Conservation (phyloP, 2,888 invertebrate species). For the Zhengitettix transpicula region DNA sequence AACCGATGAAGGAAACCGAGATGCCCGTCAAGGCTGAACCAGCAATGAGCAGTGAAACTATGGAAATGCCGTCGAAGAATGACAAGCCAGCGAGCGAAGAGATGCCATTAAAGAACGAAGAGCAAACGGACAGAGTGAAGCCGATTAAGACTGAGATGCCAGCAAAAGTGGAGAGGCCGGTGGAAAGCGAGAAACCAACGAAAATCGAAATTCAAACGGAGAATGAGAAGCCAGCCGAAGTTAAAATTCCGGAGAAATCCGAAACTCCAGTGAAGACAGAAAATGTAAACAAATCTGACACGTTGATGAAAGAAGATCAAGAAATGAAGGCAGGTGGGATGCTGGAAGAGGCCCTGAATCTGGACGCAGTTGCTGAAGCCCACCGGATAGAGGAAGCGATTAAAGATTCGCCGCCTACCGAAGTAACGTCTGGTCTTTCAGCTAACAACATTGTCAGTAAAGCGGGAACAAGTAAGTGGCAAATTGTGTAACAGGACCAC, state of each 20-base stretch:
- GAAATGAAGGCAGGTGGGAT: neutral
- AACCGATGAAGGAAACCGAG: conserved; percentile 9
- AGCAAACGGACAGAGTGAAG: neutral
- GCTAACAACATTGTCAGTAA: conserved; percentile 42
- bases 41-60: conserved; percentile 16
- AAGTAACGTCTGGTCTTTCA: conserved; percentile 39
- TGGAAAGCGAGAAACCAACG: neutral
- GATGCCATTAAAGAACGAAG: conserved; percentile 21
- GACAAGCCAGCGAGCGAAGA: neutral
- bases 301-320: conserved; percentile 13
- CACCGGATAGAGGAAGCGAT: neutral
- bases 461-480: conserved; percentile 8
- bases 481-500: neutral
- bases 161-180: neutral
- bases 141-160: neutral
- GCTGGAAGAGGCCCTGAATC: neutral
- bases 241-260: neutral
- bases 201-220: neutral
- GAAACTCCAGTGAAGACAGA: neutral
- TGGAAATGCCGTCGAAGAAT: conserved; percentile 4
- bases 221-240: neutral
- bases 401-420: conserved; percentile 24
- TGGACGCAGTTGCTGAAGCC: neutral
- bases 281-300: conserved; percentile 19
- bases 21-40: neutral